Evolutionary conservation across 1,140 invertebrate genomes (phyloP).

Genomic region (Drosophila teissieri): DNA sequence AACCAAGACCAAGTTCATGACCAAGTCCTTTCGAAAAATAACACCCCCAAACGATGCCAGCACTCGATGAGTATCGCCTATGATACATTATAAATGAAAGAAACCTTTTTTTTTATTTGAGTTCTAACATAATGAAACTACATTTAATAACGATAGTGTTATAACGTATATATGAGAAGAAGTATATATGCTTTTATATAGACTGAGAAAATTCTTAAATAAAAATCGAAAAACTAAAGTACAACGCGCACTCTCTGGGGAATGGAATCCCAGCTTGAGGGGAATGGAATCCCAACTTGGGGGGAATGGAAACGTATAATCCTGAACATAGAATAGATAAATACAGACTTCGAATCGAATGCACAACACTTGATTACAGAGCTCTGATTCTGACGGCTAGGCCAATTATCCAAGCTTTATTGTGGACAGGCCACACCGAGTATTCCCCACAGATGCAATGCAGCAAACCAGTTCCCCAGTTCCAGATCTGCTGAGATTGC

Average conservation of each 20-base stretch:
- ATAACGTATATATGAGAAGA: conserved; percentile 59
- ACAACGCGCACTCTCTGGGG: background rate
- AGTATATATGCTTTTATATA: conserved; percentile 72
- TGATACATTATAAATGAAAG: conserved; percentile 20
- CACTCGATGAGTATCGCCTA: background rate
- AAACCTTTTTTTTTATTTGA: conserved; percentile 53
- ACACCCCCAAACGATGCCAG: conserved; percentile 3
- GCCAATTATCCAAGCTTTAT: conserved; percentile 3
- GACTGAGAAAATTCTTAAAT: conserved; percentile 75
- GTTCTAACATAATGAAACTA: conserved; percentile 56
- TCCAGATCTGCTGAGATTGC: background rate
- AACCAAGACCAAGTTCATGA: background rate
- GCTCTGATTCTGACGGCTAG: background rate
- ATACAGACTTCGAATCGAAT: background rate
- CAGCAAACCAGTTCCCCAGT: conserved; percentile 12
- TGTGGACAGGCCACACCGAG: background rate
- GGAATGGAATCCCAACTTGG: background rate
- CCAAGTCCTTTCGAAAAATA: background rate
- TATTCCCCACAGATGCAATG: conserved; percentile 4
- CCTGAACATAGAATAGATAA: no score
- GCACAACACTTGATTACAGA: background rate
- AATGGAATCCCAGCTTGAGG: background rate
- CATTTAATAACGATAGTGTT: conserved; percentile 66
- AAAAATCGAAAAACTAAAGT: conserved; percentile 64
- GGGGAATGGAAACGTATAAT: background rate